Evolutionary conservation across 1,140 invertebrate species (phyloP).

Genomic region (Aphelenchoides avenae): DNA sequence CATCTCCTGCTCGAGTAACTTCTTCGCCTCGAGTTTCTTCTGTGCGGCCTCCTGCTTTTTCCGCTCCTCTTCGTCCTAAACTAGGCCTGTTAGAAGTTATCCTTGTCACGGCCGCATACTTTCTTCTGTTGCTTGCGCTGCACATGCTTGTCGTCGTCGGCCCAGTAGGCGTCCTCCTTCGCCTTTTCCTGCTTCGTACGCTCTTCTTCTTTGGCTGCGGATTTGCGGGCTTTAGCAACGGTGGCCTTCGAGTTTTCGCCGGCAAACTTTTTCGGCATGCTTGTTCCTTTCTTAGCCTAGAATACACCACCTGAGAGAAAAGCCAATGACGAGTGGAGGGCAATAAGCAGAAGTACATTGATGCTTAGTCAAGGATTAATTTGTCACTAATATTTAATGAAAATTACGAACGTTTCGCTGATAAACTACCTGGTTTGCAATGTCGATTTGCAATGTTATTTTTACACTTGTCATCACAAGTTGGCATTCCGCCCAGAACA

Average conservation of each 20-base stretch:
- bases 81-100: conserved; percentile 62
- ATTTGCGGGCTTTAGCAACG: conserved; percentile 77
- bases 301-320: too few species aligned
- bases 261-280: conserved; percentile 85
- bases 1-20: conserved; percentile 13
- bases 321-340: too few species aligned
- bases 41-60: too few species aligned
- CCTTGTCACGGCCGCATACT: conserved; percentile 61
- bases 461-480: too few species aligned
- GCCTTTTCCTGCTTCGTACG: conserved; percentile 67
- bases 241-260: conserved; percentile 83
- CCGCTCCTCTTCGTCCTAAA: conserved; percentile 11
- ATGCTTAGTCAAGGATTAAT: too few species aligned
- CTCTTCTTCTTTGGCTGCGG: conserved; percentile 69
- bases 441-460: too few species aligned
- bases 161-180: conserved; percentile 81
- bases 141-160: conserved; percentile 84
- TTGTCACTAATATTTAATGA: too few species aligned
- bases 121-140: conserved; percentile 83
- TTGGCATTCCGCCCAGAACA: too few species aligned
- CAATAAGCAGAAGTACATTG: too few species aligned
- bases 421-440: too few species aligned
- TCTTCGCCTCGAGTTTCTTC: conserved; percentile 12
- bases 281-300: too few species aligned
- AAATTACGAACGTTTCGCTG: too few species aligned